phyloP scores from a whole-genome alignment of 2,888 invertebrate species.

The Perizoma affinitatum region DNA sequence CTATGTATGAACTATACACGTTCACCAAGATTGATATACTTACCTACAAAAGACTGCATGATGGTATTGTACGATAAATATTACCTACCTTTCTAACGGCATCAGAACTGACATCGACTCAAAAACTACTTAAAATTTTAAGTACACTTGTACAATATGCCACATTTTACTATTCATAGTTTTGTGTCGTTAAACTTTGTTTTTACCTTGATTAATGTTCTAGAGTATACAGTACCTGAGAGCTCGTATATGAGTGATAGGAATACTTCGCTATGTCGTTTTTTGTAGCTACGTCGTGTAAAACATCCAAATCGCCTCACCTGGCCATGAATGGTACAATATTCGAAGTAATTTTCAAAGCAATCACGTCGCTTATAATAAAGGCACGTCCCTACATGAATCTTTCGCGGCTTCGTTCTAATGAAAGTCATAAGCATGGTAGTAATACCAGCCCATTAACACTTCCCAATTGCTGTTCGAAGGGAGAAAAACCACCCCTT shows the following conservation, averaged over 20 bases:
- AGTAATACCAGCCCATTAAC: conserved; percentile 75
- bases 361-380: conserved; percentile 76
- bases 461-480: conserved; percentile 69
- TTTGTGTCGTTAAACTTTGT: neutral
- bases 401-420: conserved; percentile 74
- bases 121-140: too few relatives aligned
- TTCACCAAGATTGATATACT: neutral
- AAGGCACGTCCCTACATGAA: conserved; percentile 78
- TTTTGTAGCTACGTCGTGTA: neutral
- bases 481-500: conserved; percentile 68
- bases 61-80: too few relatives aligned
- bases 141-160: too few relatives aligned
- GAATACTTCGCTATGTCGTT: neutral
- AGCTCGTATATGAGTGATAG: too few relatives aligned
- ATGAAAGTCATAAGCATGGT: conserved; percentile 79
- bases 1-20: neutral
- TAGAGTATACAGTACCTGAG: too few relatives aligned
- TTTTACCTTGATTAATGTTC: neutral
- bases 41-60: too few relatives aligned
- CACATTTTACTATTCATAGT: too few relatives aligned
- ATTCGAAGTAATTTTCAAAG: conserved; percentile 68
- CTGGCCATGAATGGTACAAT: conserved; percentile 30
- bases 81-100: too few relatives aligned
- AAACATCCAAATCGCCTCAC: conserved; percentile 17
- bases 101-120: too few relatives aligned